Evolutionary conservation across 2,888 invertebrate species (phyloP), one percentile per base, ranked within the genome.

Genomic region (Watsonalla cultraria): DNA sequence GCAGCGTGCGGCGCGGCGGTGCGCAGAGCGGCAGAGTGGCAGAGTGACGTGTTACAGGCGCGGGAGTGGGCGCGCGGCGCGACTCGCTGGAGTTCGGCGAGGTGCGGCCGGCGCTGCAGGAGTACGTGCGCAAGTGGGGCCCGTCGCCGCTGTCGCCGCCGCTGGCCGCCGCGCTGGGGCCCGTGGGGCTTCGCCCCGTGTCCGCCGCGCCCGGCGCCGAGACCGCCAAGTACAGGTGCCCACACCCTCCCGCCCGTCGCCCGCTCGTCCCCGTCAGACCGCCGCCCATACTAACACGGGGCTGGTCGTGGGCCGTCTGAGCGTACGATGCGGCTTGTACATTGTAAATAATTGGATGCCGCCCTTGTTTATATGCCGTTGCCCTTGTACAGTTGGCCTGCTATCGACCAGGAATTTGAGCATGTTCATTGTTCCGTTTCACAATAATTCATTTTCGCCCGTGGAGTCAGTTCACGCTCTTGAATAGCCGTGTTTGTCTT

Each of bases 181-280:
- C 80, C 91, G 74, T 96, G 75, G 95, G 96, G 66, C 92, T 92
- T 73, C 84, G 93, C 60, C 84, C 91, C 74, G 90, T 91, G 57
- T 90, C 90, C 65, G 91, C 91, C 72, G 98, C 98, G 59, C 98
- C 98, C 45, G 98, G 98, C 63, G 97, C 98, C 0, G 98, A 98
- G 91, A 96, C 95, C 66, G 92, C 93, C 69, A 94, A 93, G 83
- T 94, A 94, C 83, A 93, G 96, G 86, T 94, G 85, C 76, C 54
- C 42, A 57, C 52, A 52, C 54, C 37, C 55, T 55, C 52, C 52
- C 62, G 47, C 45, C 45, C 15, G 54, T 33, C 54, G 37, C 56
- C 13, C 9, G 54, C 24, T 48, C 7, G 52, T 48, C 51, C 39
- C 49, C 14, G 51, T 50, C 60, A 46, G 52, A 53, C 54, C 46